These are phyloP conservation scores for Hephaestus fuliginosus DNA, from an alignment of 2,797 vertebrate genomes.

Conservation along the genomic window DNA sequence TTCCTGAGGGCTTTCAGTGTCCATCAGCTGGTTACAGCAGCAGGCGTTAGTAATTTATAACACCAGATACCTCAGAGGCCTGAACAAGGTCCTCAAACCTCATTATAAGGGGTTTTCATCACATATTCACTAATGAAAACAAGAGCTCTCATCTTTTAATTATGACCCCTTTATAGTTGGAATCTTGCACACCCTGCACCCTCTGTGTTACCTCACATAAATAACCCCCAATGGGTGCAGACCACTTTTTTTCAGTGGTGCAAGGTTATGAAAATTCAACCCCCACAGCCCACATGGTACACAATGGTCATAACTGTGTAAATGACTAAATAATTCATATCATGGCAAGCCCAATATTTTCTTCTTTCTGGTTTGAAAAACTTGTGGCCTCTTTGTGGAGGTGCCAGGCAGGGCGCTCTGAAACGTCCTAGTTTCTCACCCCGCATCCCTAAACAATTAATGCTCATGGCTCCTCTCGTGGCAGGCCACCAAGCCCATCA, in stretches of 20 bases:
- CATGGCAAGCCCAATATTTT: slow-evolving; percentile 59
- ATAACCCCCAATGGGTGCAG: slow-evolving; percentile 44
- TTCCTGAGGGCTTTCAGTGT: slow-evolving; percentile 68
- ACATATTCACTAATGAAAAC: slow-evolving; percentile 78
- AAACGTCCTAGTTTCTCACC: slow-evolving; percentile 80
- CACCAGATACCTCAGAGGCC: slow-evolving; percentile 64
- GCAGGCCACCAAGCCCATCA: slow-evolving; percentile 86
- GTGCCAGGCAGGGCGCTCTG: slow-evolving; percentile 64
- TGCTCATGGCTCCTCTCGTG: slow-evolving; percentile 76
- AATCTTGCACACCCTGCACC: slow-evolving; percentile 25
- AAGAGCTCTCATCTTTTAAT: slow-evolving; percentile 82
- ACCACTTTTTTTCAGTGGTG: slow-evolving; percentile 8
- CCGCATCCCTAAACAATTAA: slow-evolving; percentile 85
- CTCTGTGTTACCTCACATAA: slow-evolving; percentile 52
- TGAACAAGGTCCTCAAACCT: slow-evolving; percentile 81
- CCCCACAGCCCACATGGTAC: slow-evolving; percentile 38
- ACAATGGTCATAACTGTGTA: slow-evolving; percentile 65
- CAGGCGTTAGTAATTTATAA: slow-evolving; percentile 80
- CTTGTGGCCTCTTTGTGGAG: slow-evolving; percentile 71
- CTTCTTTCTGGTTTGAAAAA: slow-evolving; percentile 66
- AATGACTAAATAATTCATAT: slow-evolving; percentile 74
- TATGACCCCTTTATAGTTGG: slow-evolving; percentile 59
- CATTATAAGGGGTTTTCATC: slow-evolving; percentile 86
- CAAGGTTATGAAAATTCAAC: slow-evolving; percentile 55
- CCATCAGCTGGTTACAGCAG: slow-evolving; percentile 54